Conservation (phyloP, 2,113 vertebrate genomes). For the Triplophysa siluroides region DNA sequence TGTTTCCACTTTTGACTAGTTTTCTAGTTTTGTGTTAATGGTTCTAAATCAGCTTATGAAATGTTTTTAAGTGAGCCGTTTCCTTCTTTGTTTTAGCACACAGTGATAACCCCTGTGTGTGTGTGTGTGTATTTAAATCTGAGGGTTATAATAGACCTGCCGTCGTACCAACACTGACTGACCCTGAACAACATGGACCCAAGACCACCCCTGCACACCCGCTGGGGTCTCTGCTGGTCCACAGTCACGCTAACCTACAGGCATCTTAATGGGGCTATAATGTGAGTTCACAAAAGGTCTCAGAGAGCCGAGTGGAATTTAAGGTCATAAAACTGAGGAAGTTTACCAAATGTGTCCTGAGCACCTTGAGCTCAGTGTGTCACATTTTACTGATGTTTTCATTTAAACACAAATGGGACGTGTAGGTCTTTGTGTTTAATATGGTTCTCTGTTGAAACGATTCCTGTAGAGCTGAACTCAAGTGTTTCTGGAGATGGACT, state of each 20-base stretch:
- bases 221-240: conserved; percentile 4
- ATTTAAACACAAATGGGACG: conserved; percentile 11
- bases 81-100: background rate
- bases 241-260: conserved; percentile 8
- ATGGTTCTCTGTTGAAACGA: background rate
- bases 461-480: conserved; percentile 4
- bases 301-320: conserved; percentile 1
- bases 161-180: conserved; percentile 57
- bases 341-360: conserved; percentile 24
- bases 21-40: too few relatives aligned
- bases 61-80: background rate
- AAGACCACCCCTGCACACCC: conserved; percentile 56
- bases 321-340: conserved; percentile 13
- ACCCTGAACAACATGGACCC: conserved; percentile 61
- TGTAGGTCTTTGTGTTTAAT: conserved; percentile 26
- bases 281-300: conserved; percentile 31
- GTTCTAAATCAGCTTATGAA: too few relatives aligned
- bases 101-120: background rate
- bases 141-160: conserved; percentile 25
- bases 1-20: background rate
- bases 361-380: conserved; percentile 7
- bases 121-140: background rate
- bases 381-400: conserved; percentile 14
- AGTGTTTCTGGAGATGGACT: background rate
- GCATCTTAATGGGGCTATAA: conserved; percentile 29